These are phyloP conservation scores for Indicator indicator DNA, from an alignment of 2,113 vertebrate genomes.

Conservation along the genomic window DNA sequence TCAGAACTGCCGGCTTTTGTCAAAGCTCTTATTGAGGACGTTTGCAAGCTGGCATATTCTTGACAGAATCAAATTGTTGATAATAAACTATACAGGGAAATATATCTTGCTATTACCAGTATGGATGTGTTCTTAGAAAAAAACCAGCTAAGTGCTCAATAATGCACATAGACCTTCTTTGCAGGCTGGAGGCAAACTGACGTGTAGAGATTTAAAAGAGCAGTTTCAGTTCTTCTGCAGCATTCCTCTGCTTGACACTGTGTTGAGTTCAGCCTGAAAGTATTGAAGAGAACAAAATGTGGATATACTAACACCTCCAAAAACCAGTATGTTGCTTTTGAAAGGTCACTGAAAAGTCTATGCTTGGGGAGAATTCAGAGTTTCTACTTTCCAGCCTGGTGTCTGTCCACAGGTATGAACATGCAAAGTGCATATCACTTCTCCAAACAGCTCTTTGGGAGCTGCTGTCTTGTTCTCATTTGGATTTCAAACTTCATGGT, in stretches of 20 bases:
- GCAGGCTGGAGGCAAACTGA: neutral
- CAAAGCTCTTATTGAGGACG: neutral
- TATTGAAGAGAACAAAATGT: neutral
- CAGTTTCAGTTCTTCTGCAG: neutral
- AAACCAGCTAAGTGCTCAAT: accelerated
- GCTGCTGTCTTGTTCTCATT: neutral
- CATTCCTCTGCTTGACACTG: neutral
- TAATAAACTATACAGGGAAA: neutral
- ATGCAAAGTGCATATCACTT: accelerated
- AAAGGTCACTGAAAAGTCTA: neutral
- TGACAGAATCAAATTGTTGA: neutral
- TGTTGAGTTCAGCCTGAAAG: neutral
- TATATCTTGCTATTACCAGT: neutral
- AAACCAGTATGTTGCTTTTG: neutral
- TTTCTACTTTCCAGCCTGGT: neutral
- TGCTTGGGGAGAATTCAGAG: neutral
- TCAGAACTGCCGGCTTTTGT: neutral
- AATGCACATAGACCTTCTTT: neutral
- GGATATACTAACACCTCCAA: neutral
- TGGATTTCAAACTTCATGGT: neutral
- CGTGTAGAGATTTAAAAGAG: neutral
- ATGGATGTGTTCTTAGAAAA: neutral
- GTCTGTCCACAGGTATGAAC: neutral
- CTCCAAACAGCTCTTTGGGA: neutral
- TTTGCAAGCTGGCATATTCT: neutral